Conservation (phyloP, 2,113 vertebrate species). For the Tursiops truncatus region DNA sequence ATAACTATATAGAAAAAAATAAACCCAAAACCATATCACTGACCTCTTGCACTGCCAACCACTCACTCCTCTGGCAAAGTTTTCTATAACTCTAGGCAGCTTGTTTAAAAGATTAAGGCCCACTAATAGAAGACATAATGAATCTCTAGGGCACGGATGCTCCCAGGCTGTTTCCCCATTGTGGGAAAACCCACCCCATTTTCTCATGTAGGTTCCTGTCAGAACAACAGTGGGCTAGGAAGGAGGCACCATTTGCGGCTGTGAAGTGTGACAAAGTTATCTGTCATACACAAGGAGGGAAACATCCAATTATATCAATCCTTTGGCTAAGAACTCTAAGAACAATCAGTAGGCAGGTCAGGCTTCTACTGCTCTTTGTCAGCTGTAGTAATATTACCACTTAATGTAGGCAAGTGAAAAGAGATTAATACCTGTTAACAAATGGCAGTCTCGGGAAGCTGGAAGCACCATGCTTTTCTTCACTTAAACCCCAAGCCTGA, state of each 20-base stretch:
- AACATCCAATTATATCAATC: neutral
- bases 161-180: neutral
- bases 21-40: neutral
- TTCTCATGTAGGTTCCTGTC: neutral
- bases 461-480: neutral
- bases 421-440: neutral
- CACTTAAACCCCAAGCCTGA: neutral
- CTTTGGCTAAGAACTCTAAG: neutral
- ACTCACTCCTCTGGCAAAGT: neutral
- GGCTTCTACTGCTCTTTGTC: neutral
- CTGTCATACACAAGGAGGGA: neutral
- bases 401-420: neutral
- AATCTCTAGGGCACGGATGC: neutral
- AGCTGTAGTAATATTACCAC: neutral
- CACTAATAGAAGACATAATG: neutral
- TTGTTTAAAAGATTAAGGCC: neutral
- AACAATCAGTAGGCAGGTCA: neutral
- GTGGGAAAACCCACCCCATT: neutral
- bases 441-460: neutral
- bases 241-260: neutral
- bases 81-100: neutral
- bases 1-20: neutral
- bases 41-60: neutral
- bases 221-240: neutral
- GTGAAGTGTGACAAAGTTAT: neutral